A percentile compares a stretch with the other conserved stretches of the same genome.
phyloP scores from a whole-genome alignment of 2,888 invertebrate genomes.

The Cremastinae sp. region DNA sequence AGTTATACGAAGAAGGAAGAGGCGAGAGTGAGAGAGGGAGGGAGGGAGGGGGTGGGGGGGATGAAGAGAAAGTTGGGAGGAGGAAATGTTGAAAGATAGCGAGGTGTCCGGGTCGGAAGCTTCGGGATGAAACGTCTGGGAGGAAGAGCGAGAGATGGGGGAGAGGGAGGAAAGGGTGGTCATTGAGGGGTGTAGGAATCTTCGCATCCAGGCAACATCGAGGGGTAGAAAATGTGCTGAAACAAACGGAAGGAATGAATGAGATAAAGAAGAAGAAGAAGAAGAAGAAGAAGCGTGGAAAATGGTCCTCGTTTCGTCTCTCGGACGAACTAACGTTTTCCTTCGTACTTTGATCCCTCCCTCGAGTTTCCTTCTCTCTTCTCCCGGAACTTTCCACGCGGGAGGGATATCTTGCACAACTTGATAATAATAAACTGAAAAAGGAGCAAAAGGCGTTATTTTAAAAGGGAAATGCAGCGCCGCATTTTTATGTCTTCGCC shows the following conservation, averaged over 20 bases:
- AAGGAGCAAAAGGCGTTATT: conserved; percentile 79
- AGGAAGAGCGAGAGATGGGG: conserved; percentile 20
- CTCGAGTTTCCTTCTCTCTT: conserved; percentile 31
- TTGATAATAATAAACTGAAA: conserved; percentile 81
- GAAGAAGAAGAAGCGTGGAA: conserved; percentile 45
- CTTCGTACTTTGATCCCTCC: conserved; percentile 33
- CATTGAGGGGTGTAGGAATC: conserved; percentile 6
- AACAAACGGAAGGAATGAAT: conserved; percentile 47
- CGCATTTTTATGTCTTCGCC: conserved; percentile 81
- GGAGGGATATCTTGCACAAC: conserved; percentile 68
- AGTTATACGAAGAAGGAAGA: conserved; percentile 66
- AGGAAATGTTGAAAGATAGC: too few relatives aligned
- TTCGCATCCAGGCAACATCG: background rate
- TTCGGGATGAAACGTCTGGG: background rate
- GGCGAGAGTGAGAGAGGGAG: conserved; percentile 5
- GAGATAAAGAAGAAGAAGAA: conserved; percentile 61
- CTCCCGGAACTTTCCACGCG: background rate
- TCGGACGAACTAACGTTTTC: conserved; percentile 34
- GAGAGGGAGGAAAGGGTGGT: conserved; percentile 27
- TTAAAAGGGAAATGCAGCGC: conserved; percentile 80
- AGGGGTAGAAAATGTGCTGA: conserved; percentile 8
- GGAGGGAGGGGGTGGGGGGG: conserved; percentile 36
- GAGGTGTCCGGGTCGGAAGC: conserved; percentile 4
- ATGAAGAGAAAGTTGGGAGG: conserved; percentile 17
- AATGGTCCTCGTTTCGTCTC: conserved; percentile 51